Evolutionary conservation across 1,140 invertebrate genomes (phyloP).

Genomic region (Tetragnatha versicolor): DNA sequence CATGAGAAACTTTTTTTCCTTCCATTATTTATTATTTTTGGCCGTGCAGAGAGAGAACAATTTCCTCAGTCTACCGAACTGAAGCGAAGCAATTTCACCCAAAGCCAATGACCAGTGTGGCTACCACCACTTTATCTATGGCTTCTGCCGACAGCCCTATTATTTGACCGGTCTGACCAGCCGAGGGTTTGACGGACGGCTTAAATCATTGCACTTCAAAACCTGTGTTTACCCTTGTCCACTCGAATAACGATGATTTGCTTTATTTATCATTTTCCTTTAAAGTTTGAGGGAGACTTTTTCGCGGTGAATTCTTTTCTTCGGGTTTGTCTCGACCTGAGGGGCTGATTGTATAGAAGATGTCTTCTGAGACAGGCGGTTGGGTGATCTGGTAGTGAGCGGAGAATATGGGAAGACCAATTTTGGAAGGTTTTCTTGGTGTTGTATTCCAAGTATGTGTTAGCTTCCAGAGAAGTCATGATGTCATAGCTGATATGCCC

Average conservation of each 20-base stretch:
- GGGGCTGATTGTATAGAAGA: too few species aligned
- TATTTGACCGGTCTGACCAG: conserved; percentile 6
- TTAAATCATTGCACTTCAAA: conserved; percentile 6
- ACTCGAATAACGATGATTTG: conserved; percentile 13
- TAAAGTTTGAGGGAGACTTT: too few species aligned
- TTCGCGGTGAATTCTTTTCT: too few species aligned
- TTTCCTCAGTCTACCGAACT: conserved; percentile 32
- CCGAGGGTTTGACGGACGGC: background rate
- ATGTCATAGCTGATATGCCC: too few species aligned
- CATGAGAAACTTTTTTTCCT: background rate
- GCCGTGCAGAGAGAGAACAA: background rate
- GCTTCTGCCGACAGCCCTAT: conserved; percentile 22
- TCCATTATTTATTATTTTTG: background rate
- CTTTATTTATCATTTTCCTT: too few species aligned
- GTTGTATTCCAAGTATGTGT: too few species aligned
- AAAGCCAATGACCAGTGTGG: conserved; percentile 37
- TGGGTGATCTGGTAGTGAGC: too few species aligned
- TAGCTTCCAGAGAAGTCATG: too few species aligned
- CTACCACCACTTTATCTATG: conserved; percentile 30
- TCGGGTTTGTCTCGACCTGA: too few species aligned
- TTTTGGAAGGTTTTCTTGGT: too few species aligned
- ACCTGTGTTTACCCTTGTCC: conserved; percentile 25
- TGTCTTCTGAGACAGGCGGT: too few species aligned
- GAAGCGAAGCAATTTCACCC: conserved; percentile 20
- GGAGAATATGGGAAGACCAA: too few species aligned